These are phyloP conservation scores for Dicycla oo DNA, from an alignment of 2,888 invertebrate species.

Conservation along the genomic window DNA sequence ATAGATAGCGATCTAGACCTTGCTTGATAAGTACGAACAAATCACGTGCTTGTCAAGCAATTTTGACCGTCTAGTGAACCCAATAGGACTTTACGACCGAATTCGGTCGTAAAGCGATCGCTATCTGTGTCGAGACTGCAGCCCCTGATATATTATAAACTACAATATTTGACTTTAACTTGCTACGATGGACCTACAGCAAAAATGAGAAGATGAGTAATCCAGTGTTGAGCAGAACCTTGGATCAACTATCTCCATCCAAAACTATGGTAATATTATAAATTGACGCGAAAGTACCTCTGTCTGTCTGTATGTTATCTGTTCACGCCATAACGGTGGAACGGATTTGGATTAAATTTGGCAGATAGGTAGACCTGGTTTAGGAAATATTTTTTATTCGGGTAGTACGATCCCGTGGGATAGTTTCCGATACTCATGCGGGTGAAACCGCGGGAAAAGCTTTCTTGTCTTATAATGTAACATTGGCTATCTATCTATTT, in stretches of 20 bases:
- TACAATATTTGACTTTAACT: constrained; percentile 4
- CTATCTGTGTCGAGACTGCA: too few relatives aligned
- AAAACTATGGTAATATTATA: neutral
- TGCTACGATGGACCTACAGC: neutral
- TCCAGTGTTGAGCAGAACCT: neutral
- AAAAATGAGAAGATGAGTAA: too few relatives aligned
- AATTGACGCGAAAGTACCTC: neutral
- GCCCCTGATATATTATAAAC: constrained; percentile 16
- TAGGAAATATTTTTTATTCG: neutral
- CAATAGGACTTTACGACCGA: too few relatives aligned
- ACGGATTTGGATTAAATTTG: neutral
- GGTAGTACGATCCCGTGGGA: too few relatives aligned
- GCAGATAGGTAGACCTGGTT: neutral
- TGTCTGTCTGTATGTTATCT: neutral
- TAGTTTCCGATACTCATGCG: neutral
- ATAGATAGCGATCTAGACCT: too few relatives aligned
- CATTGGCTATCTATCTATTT: neutral
- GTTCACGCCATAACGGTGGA: neutral
- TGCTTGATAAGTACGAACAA: too few relatives aligned
- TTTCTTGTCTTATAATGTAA: neutral
- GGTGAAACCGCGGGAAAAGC: neutral
- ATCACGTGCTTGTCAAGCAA: too few relatives aligned
- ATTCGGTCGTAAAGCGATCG: too few relatives aligned
- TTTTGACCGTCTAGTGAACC: too few relatives aligned
- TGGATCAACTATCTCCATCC: neutral